Conservation (phyloP, 2,797 vertebrate species). For the Allobates femoralis region DNA sequence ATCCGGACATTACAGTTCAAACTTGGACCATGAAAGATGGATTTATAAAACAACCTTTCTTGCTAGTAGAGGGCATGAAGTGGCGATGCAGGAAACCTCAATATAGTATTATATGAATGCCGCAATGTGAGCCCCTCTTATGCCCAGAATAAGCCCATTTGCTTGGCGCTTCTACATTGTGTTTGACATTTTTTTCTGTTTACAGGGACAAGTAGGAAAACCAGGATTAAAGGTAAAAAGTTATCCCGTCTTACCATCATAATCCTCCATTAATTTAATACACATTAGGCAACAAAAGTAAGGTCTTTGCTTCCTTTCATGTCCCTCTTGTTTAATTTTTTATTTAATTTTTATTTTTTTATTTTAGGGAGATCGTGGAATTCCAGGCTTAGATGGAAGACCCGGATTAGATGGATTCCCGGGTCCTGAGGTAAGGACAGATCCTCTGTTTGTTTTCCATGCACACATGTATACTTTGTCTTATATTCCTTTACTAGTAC, state of each 20-base stretch:
- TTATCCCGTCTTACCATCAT: background rate
- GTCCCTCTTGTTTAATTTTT: background rate
- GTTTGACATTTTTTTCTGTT: background rate
- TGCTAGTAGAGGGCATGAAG: no score
- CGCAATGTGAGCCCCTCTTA: no score
- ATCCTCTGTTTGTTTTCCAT: background rate
- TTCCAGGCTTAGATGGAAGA: slow-evolving; percentile 79
- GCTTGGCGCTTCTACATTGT: background rate
- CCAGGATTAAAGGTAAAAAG: slow-evolving; percentile 69
- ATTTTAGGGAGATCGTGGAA: slow-evolving; percentile 75
- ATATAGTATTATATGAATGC: no score
- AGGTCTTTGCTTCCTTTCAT: background rate
- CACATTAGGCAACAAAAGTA: background rate
- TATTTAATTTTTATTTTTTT: background rate
- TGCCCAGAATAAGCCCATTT: no score
- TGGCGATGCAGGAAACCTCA: no score
- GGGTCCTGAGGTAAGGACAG: slow-evolving; percentile 81
- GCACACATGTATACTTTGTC: background rate
- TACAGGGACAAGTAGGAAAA: slow-evolving; percentile 71
- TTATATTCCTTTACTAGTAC: background rate
- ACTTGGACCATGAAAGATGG: no score
- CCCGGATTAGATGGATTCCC: slow-evolving; percentile 86
- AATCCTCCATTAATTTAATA: no score
- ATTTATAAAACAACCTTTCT: no score
- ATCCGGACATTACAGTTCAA: no score